phyloP scores from a whole-genome alignment of 1,140 invertebrate genomes.

The Sesamia nonagrioides region DNA sequence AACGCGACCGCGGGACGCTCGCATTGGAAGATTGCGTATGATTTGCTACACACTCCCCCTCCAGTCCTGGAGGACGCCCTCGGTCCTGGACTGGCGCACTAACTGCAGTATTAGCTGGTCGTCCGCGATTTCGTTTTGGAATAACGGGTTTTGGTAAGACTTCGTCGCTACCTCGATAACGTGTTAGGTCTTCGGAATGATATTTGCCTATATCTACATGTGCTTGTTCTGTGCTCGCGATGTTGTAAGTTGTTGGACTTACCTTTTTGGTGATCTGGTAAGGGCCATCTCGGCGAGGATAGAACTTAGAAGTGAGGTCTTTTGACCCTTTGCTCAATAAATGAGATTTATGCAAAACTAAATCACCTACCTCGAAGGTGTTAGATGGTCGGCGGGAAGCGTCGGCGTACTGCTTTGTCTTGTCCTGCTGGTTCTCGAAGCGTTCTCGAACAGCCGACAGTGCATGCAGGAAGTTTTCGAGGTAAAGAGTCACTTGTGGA shows the following conservation, averaged over 20 bases:
- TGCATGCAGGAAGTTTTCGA: background rate
- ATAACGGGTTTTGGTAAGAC: no score
- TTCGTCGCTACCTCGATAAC: slow-evolving; percentile 1
- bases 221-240: background rate
- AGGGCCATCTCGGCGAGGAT: background rate
- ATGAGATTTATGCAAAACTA: background rate
- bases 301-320: background rate
- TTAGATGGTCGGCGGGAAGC: slow-evolving; percentile 1
- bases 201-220: background rate
- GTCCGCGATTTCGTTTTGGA: no score
- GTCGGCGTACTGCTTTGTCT: background rate
- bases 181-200: background rate
- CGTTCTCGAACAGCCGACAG: background rate
- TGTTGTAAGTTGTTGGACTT: background rate
- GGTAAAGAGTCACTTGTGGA: background rate
- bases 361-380: background rate
- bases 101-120: no score
- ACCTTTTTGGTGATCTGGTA: background rate
- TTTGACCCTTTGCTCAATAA: background rate
- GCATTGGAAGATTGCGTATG: no score
- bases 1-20: no score
- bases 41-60: no score
- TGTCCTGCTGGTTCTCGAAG: slow-evolving; percentile 8
- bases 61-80: no score
- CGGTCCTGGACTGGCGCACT: background rate